These are phyloP conservation scores for Myiopsitta monachus DNA, from an alignment of 2,113 vertebrate genomes.

Conservation along the genomic window DNA sequence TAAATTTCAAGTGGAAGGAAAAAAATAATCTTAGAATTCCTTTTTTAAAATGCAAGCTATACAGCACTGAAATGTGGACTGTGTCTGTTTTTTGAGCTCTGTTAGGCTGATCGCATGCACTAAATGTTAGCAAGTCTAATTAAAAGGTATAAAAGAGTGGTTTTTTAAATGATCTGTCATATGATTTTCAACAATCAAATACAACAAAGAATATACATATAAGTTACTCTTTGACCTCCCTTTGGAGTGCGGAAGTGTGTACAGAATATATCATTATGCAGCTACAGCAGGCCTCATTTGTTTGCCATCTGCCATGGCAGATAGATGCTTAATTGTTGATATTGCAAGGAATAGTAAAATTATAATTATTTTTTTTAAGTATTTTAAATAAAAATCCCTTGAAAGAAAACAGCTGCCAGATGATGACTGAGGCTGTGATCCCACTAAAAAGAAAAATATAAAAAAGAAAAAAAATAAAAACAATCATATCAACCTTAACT, in stretches of 20 bases:
- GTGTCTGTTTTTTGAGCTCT: neutral
- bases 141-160: slow-evolving; percentile 31
- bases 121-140: slow-evolving; percentile 40
- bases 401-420: slow-evolving; percentile 62
- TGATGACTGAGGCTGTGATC: slow-evolving; percentile 29
- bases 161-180: slow-evolving; percentile 51
- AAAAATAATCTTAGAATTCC: neutral
- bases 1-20: neutral
- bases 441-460: slow-evolving; percentile 33
- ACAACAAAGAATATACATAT: slow-evolving; percentile 67
- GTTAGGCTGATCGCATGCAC: neutral
- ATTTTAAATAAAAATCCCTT: slow-evolving; percentile 65
- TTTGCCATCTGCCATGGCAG: slow-evolving; percentile 82
- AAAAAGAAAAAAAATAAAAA: neutral
- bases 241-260: slow-evolving; percentile 37
- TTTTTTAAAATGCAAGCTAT: neutral
- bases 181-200: slow-evolving; percentile 38
- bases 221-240: slow-evolving; percentile 73
- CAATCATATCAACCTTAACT: neutral
- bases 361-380: slow-evolving; percentile 69
- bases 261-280: slow-evolving; percentile 78
- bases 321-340: slow-evolving; percentile 83
- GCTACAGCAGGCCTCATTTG: slow-evolving; percentile 82
- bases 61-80: neutral
- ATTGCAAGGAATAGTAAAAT: slow-evolving; percentile 82